Evolutionary conservation across 2,113 vertebrate genomes (phyloP), one percentile per base, ranked within the genome.

Genomic region (Hypomesus transpacificus): DNA sequence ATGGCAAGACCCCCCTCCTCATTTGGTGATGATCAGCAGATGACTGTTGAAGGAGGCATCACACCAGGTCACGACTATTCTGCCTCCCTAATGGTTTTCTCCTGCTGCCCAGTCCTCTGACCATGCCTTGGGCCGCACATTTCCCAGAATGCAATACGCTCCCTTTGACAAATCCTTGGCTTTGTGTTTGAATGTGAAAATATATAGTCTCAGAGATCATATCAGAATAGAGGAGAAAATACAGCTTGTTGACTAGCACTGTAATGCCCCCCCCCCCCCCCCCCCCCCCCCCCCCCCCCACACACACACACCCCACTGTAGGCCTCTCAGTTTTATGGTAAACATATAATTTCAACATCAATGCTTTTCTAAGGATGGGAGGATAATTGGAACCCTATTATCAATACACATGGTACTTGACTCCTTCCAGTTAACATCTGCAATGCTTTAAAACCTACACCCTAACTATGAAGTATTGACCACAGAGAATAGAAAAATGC

Each of bases 391-490:
- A 63, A 63, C 61, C 28, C 26, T 31, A n/a, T 61, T 16, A 61
- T 4, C 26, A n/a, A 63, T 63, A 34, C 28, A 11, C 31, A 24
- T 22, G 21, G 28, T 63, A 18, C 11, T 28, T n/a, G 5, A 56
- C 53, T 56, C n/a, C 14, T 56, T 56, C 53, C 53, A 34, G 16
- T 63, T 63, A 26, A 63, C 61, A 63, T 34, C 61, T 34, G 61
- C 28, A 34, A 9, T 14, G 14, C 59, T 2, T 61, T 26, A 59
- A 61, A 60, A 14, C 59, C 5, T 28, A 63, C 24, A 34, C 4
- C 3, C 17, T 31, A 34, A 31, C 17, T 28, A 34, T 34, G 31
- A 34, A 34, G 31, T 11, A 26, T 8, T 17, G 59, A 28, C 60
- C 26, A 31, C 14, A 62, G 26, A 62, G 26, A 62, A 62, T 17